Base-by-base conservation (phyloP, 1,140 invertebrate species). In the Cyphomyrmex costatus region DNA sequence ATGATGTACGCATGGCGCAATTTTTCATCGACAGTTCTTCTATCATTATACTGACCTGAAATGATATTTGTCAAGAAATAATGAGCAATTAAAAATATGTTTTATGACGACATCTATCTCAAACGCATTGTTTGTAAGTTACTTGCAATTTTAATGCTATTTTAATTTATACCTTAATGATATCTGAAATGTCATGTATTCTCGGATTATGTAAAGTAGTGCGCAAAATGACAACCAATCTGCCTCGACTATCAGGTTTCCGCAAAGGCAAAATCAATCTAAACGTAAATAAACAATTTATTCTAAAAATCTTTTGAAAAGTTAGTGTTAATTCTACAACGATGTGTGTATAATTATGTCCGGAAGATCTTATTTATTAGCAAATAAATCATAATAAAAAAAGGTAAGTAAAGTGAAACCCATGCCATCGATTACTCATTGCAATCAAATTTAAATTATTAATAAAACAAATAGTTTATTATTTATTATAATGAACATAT, bases 261-360 rank as follows among this genome's bases (percentile, higher is more conserved):
- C 93, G 93, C 27, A 97, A 89, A 1, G 96, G 96, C 0, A 97
- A 89, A 88, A 97, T 96, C 5, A 96, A 93, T n/a, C 95, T 96
- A 83, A 65, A 78, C 3, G 0, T 2, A 42, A 42, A 42, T 42
- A 30, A 71, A 71, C 2, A 56, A 56, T 80, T 24, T 56, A n/a
- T 21, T 49, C 16, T 6, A 53, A 24, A 65, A 61, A 27, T 14
- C 30, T 42, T 30, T 4, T 3, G 21, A 63, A 19, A 30, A 79
- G 16, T 51, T 8, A 5, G 24, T 14, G 10, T n/a, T 49, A 49
- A 3, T 49, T 49, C 1, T 49, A 49, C 14, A 16, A 1, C 12
- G 46, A 49, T 49, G 3, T 16, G 2, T 10, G 4, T n/a, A 14
- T 49, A 49, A 49, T 16, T 49, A 0, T 16, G 46, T 16, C 3